phyloP scores from a whole-genome alignment of 2,888 invertebrate species.

The Salpingus planirostris region DNA sequence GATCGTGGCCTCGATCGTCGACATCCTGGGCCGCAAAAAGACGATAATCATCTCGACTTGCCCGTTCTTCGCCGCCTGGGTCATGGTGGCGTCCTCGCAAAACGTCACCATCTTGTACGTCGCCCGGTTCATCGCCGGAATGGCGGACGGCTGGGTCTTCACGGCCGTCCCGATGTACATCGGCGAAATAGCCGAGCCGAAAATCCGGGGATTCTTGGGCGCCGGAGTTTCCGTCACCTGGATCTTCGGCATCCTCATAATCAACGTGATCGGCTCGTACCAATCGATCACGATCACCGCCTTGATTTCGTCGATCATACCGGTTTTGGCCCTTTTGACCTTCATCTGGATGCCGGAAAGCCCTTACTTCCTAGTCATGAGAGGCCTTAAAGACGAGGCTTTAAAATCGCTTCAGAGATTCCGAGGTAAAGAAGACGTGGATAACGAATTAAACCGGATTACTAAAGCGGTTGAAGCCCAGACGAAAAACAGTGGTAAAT shows the following conservation, averaged over 20 bases:
- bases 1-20: slow-evolving; percentile 55
- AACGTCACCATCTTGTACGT: slow-evolving; percentile 50
- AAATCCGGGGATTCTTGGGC: slow-evolving; percentile 53
- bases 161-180: slow-evolving; percentile 50
- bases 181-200: slow-evolving; percentile 51
- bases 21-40: slow-evolving; percentile 56
- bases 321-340: slow-evolving; percentile 6
- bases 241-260: slow-evolving; percentile 50
- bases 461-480: slow-evolving; percentile 8
- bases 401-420: slow-evolving; percentile 6
- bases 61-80: slow-evolving; percentile 55
- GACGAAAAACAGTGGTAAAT: slow-evolving; percentile 7
- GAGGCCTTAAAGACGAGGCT: slow-evolving; percentile 5
- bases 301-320: slow-evolving; percentile 8
- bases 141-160: slow-evolving; percentile 44
- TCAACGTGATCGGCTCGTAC: slow-evolving; percentile 50
- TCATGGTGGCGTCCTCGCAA: slow-evolving; percentile 51
- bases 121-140: slow-evolving; percentile 45
- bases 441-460: slow-evolving; percentile 9
- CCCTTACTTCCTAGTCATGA: slow-evolving; percentile 10
- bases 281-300: slow-evolving; percentile 8
- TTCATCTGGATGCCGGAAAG: slow-evolving; percentile 14
- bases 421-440: slow-evolving; percentile 10
- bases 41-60: slow-evolving; percentile 52
- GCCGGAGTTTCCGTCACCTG: slow-evolving; percentile 50